These are phyloP conservation scores for Phaethornis superciliosus DNA, from an alignment of 2,113 vertebrate genomes.

Conservation along the genomic window DNA sequence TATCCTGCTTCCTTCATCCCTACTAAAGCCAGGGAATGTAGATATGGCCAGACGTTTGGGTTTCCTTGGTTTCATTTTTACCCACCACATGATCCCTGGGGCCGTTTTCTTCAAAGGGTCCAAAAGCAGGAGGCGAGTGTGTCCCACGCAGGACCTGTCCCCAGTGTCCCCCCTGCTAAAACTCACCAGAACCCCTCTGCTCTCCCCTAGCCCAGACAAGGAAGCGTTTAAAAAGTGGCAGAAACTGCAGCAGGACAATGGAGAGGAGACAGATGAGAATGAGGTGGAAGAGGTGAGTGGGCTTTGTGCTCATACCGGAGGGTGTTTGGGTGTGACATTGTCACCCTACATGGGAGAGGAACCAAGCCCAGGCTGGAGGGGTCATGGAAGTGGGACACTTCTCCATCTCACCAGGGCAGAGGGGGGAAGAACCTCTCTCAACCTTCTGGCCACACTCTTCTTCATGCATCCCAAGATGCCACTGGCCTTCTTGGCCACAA, in stretches of 20 bases:
- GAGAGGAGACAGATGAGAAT: constrained; percentile 85
- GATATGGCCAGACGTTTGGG: accelerated
- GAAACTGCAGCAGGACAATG: constrained; percentile 85
- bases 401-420: too few species aligned
- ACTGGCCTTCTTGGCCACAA: too few species aligned
- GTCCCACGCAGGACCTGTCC: accelerated
- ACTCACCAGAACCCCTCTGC: not conserved
- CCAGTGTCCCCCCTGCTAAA: accelerated
- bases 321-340: not conserved
- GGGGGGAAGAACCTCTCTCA: too few species aligned
- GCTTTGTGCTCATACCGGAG: accelerated
- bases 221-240: constrained; percentile 89
- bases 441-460: too few species aligned
- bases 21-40: not conserved
- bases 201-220: constrained; percentile 83
- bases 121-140: not conserved
- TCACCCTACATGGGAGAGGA: accelerated
- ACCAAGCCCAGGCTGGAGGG: not conserved
- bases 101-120: not conserved
- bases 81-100: accelerated
- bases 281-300: constrained; percentile 84
- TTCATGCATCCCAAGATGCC: too few species aligned
- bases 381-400: accelerated
- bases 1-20: accelerated
- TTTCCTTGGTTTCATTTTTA: not conserved